A percentile compares a stretch with the other conserved stretches of the same genome.
Conservation (phyloP, 1,140 invertebrate genomes). For the Brachionus asplanchnoidis region DNA sequence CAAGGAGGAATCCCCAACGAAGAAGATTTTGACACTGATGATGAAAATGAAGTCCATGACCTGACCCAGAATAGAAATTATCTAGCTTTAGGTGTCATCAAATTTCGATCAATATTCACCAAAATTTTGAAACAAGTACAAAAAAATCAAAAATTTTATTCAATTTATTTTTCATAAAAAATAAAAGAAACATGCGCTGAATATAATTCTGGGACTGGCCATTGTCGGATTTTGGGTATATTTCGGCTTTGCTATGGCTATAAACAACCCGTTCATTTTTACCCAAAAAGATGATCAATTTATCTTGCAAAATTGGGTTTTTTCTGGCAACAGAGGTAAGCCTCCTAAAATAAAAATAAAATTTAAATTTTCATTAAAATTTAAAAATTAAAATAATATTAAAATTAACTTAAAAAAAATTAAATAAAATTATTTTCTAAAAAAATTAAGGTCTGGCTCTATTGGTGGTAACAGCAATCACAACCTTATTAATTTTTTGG, state of each 20-base stretch:
- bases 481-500: background rate
- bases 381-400: too few relatives aligned
- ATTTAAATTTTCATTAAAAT: too few relatives aligned
- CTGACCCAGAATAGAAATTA: background rate
- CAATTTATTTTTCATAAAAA: background rate
- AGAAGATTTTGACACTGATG: conserved; percentile 19
- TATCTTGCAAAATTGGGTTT: background rate
- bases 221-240: background rate
- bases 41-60: background rate
- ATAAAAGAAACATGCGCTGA: background rate
- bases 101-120: background rate
- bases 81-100: background rate
- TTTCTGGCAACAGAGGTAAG: conserved; percentile 7
- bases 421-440: too few relatives aligned
- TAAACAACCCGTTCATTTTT: conserved; percentile 21
- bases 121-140: background rate
- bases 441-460: background rate
- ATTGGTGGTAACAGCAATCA: background rate
- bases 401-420: too few relatives aligned
- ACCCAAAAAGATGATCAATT: background rate
- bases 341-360: too few relatives aligned
- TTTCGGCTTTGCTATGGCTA: conserved; percentile 30
- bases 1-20: background rate
- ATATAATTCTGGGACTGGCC: background rate
- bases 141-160: background rate